Evolutionary conservation across 2,113 vertebrate species (phyloP).

Genomic region (Centrocercus urophasianus): DNA sequence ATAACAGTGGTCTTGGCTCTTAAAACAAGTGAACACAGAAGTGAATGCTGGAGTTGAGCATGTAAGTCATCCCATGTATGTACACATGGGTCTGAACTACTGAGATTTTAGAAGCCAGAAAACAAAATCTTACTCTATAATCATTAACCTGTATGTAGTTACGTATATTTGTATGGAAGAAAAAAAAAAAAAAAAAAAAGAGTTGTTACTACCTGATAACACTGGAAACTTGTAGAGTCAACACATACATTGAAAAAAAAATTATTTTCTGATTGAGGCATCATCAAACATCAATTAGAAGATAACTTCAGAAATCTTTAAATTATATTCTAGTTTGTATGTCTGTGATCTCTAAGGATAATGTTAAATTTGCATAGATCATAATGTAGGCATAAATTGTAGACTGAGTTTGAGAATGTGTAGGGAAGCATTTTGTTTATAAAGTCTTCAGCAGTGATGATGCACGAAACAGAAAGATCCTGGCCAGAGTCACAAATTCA

Average conservation of each 20-base stretch:
- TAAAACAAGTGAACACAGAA: background rate
- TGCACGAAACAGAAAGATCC: background rate
- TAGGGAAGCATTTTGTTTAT: background rate
- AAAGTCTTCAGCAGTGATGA: background rate
- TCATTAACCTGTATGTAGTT: background rate
- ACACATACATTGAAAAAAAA: background rate
- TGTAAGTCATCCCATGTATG: background rate
- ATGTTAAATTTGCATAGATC: background rate
- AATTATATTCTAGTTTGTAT: constrained; percentile 24
- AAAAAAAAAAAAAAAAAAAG: too few relatives aligned
- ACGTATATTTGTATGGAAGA: background rate
- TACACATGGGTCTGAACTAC: background rate
- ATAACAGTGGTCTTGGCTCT: background rate
- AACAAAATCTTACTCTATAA: background rate
- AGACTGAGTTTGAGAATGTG: background rate
- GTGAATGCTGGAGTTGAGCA: background rate
- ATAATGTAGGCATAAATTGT: background rate
- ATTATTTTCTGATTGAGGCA: background rate
- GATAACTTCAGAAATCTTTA: background rate
- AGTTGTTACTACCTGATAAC: background rate
- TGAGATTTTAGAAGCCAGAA: background rate
- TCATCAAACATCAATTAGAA: background rate
- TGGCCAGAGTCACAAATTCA: background rate
- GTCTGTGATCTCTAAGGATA: background rate
- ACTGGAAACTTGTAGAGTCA: background rate